These are phyloP conservation scores for Suncus etruscus DNA, from an alignment of 2,113 vertebrate species.

Conservation along the genomic window DNA sequence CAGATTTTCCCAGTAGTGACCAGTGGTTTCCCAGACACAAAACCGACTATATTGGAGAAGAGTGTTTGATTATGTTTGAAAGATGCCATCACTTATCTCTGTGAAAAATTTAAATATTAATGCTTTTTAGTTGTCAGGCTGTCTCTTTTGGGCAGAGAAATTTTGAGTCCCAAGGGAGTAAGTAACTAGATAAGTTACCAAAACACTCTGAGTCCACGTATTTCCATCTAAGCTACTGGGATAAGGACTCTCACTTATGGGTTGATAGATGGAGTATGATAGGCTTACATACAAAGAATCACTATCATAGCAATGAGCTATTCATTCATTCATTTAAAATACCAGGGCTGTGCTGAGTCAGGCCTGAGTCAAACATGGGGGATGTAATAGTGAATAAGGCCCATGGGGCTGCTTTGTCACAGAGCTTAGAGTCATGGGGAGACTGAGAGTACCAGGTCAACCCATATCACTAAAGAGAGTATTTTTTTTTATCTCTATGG, in stretches of 20 bases:
- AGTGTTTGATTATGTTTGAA: not conserved
- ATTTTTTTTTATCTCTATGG: too few species aligned
- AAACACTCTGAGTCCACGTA: not conserved
- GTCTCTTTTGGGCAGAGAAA: not conserved
- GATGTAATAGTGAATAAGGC: not conserved
- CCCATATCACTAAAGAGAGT: not conserved
- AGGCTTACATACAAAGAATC: not conserved
- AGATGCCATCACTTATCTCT: not conserved
- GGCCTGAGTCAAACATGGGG: not conserved
- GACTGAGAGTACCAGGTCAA: not conserved
- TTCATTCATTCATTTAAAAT: not conserved
- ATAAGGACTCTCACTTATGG: not conserved
- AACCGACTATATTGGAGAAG: not conserved
- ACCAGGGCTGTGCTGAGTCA: not conserved
- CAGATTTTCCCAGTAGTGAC: not conserved
- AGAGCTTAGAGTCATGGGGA: not conserved
- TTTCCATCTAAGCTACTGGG: conserved; percentile 33
- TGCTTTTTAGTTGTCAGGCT: too few species aligned
- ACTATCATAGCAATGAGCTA: not conserved
- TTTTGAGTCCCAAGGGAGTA: not conserved
- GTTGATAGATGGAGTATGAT: not conserved
- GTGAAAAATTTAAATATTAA: not conserved
- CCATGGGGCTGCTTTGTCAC: not conserved
- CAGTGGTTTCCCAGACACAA: not conserved
- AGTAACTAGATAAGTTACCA: not conserved